Evolutionary conservation across 2,888 invertebrate species (phyloP).

Genomic region (Eupsilia transversa): DNA sequence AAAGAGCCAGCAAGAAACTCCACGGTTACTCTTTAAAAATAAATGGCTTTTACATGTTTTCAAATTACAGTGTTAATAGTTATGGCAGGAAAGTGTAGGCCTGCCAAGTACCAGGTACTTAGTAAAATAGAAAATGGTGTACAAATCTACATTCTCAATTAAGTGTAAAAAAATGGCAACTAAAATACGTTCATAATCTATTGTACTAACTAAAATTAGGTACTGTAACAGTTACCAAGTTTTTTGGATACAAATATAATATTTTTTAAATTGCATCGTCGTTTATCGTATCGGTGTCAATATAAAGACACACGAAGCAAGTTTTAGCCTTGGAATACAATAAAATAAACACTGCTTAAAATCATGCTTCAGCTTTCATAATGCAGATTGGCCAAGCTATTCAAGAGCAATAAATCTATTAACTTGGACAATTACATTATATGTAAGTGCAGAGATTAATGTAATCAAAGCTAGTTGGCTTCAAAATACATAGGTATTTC

Average conservation of each 20-base stretch:
- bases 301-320: background rate
- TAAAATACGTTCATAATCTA: background rate
- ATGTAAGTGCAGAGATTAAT: background rate
- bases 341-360: background rate
- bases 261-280: background rate
- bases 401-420: background rate
- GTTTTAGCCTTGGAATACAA: background rate
- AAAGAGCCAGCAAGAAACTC: too few species aligned
- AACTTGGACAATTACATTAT: background rate
- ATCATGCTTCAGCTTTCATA: background rate
- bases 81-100: too few species aligned
- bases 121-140: too few species aligned
- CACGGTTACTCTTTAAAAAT: too few species aligned
- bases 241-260: background rate
- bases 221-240: background rate
- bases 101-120: too few species aligned
- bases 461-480: background rate
- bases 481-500: background rate
- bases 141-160: too few species aligned
- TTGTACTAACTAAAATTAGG: background rate
- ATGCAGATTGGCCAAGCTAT: background rate
- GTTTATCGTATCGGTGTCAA: background rate
- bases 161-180: background rate
- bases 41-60: too few species aligned
- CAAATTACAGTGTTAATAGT: too few species aligned